Evolutionary conservation across 2,113 vertebrate genomes (phyloP).

Genomic region (Eidolon helvum): DNA sequence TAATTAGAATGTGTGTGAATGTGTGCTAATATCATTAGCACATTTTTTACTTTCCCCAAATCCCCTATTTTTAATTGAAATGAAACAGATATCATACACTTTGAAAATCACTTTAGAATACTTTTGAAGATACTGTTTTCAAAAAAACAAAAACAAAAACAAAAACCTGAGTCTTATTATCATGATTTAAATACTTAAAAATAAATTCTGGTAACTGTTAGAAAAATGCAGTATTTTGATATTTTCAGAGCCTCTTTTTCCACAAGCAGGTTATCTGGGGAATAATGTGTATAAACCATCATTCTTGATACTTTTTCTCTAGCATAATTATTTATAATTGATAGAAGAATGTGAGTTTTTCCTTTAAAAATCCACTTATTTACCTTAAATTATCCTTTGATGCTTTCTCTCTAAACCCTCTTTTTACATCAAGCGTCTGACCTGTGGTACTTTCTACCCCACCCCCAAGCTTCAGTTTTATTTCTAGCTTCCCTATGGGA

Average conservation of each 20-base stretch:
- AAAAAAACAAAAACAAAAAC: too few relatives aligned
- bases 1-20: background rate
- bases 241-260: background rate
- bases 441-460: accelerated
- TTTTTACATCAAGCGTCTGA: background rate
- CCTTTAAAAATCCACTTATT: background rate
- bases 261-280: background rate
- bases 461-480: background rate
- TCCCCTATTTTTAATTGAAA: background rate
- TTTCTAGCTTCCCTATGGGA: background rate
- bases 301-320: background rate
- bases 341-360: background rate
- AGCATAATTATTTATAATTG: background rate
- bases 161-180: background rate
- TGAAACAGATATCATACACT: background rate
- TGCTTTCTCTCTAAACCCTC: background rate
- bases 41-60: background rate
- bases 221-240: background rate
- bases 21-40: background rate
- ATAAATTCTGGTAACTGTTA: background rate
- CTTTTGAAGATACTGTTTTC: background rate
- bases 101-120: constrained; percentile 3
- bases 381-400: background rate
- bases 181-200: constrained; percentile 6
- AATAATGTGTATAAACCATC: background rate